Evolutionary conservation across 2,888 invertebrate species (phyloP).

Genomic region (Camptogramma bilineatum): DNA sequence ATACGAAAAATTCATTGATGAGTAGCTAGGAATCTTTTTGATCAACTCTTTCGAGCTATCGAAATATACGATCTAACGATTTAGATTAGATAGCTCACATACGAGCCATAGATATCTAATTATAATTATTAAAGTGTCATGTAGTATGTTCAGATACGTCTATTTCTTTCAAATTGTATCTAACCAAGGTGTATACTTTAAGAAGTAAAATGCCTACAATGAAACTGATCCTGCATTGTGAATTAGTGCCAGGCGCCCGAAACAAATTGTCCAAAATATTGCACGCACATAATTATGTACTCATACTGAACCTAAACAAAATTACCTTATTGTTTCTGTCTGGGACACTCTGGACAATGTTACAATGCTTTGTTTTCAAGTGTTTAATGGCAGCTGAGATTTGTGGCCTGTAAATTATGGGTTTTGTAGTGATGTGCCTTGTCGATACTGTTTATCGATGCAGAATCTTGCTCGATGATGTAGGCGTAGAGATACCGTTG

Average conservation of each 20-base stretch:
- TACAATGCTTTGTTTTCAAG: conserved; percentile 62
- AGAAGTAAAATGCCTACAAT: background rate
- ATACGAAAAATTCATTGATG: no score
- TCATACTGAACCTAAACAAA: conserved; percentile 28
- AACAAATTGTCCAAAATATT: conserved; percentile 32
- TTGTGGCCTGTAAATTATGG: conserved; percentile 79
- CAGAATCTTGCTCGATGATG: background rate
- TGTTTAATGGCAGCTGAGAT: conserved; percentile 74
- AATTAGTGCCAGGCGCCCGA: conserved; percentile 20
- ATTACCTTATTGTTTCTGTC: conserved; percentile 38
- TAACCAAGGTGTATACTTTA: background rate
- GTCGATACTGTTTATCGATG: conserved; percentile 8
- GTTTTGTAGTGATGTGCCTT: conserved; percentile 54
- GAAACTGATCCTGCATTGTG: conserved; percentile 6
- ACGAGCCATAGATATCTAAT: no score
- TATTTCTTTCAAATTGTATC: background rate
- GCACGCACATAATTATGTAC: conserved; percentile 31
- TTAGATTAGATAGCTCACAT: no score
- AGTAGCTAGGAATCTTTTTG: no score
- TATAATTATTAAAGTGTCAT: no score
- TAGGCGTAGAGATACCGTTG: conserved; percentile 7
- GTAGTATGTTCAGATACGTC: no score
- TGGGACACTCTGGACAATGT: conserved; percentile 56
- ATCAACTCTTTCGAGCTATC: no score
- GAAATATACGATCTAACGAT: no score